phyloP scores from a whole-genome alignment of 2,888 invertebrate genomes.

The Oxycera nigricornis region DNA sequence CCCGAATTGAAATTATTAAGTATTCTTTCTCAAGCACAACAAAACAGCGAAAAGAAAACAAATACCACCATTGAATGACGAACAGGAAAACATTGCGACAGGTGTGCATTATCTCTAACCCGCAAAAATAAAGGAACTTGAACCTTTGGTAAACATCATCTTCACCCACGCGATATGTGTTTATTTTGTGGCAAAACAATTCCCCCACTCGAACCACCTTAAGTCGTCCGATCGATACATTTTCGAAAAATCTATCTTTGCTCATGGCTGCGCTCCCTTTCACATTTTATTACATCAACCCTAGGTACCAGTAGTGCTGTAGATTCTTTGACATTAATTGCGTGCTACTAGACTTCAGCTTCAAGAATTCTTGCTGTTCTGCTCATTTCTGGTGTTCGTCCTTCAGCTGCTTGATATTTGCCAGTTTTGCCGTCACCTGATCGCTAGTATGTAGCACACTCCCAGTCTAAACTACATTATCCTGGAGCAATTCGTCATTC shows the following conservation, averaged over 20 bases:
- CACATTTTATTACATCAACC: neutral
- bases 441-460: no score
- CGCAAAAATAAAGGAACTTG: neutral
- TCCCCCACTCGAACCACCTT: neutral
- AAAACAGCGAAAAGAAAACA: no score
- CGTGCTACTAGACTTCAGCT: neutral
- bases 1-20: no score
- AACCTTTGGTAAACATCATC: neutral
- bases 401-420: neutral
- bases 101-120: neutral
- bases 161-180: neutral
- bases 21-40: no score
- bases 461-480: neutral
- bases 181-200: neutral
- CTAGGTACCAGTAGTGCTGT: neutral
- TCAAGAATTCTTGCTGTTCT: neutral
- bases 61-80: no score
- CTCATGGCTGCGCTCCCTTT: neutral
- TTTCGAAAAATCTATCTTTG: neutral
- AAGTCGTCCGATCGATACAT: neutral
- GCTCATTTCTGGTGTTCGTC: neutral
- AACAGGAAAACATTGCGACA: neutral
- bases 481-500: neutral
- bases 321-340: conserved; percentile 23
- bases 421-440: no score